These are phyloP conservation scores for Morpho achilles DNA, from an alignment of 2,888 invertebrate species.

Conservation along the genomic window DNA sequence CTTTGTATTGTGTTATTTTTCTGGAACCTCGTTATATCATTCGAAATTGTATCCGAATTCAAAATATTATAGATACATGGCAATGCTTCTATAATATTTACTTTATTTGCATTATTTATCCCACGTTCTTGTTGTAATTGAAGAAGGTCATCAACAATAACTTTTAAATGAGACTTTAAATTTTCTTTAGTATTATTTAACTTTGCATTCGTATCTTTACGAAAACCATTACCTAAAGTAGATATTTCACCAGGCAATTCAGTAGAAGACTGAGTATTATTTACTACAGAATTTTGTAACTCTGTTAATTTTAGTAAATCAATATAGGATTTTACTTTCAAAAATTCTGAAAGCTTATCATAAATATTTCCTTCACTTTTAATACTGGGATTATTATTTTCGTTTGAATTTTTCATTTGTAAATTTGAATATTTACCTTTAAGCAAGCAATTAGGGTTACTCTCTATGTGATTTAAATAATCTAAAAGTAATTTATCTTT, in stretches of 20 bases:
- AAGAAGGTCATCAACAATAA: conserved; percentile 55
- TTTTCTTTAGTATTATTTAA: conserved; percentile 48
- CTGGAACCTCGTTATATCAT: background rate
- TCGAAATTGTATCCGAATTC: conserved; percentile 27
- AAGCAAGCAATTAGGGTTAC: conserved; percentile 48
- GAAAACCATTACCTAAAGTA: conserved; percentile 5
- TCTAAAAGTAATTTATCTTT: conserved; percentile 63
- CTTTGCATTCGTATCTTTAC: conserved; percentile 20
- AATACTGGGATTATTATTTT: conserved; percentile 25
- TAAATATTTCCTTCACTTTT: conserved; percentile 53
- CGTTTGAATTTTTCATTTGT: conserved; percentile 17
- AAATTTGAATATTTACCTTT: conserved; percentile 27
- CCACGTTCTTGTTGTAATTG: conserved; percentile 52
- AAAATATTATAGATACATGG: conserved; percentile 62
- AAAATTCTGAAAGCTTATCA: conserved; percentile 59
- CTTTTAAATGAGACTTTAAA: conserved; percentile 58
- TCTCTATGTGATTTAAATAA: conserved; percentile 53
- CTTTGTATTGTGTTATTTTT: conserved; percentile 3
- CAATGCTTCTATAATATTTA: conserved; percentile 49
- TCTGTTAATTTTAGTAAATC: conserved; percentile 52
- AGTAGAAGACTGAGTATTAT: conserved; percentile 15
- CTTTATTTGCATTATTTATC: conserved; percentile 33
- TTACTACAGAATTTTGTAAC: conserved; percentile 13
- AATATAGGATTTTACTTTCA: conserved; percentile 58
- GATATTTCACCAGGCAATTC: conserved; percentile 16